Evolutionary conservation across 2,797 vertebrate species (phyloP), one percentile per base, ranked within the genome.

Genomic region (Pseudochromis fuscus): DNA sequence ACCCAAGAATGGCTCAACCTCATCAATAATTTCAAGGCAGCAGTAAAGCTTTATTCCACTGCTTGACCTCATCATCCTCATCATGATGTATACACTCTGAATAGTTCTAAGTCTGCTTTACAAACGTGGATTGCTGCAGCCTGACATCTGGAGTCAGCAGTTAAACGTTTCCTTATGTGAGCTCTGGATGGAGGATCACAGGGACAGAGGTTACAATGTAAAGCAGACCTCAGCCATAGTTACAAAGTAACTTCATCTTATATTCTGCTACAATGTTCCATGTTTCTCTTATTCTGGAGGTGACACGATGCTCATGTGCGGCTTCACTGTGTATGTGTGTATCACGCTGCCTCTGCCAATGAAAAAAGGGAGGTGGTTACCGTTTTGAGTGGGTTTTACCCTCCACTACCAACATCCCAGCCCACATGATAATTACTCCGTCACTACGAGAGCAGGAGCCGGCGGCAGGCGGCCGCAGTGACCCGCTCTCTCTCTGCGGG

Each of bases 11-110:
- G 68, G 49, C 57, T 65, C 45, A 8, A n/a, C 19, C 52, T 90
- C 84, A 92, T 92, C 46, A 90, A 93, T 93, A 66, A 93, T 92
- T 92, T 77, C 71, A 66, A 65, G 58, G 77, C 65, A 84, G 79
- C 59, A 81, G 63, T 64, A 62, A 71, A 60, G 48, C 53, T 80
- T 77, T 55, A 31, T 48, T 44, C 52, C 37, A 62, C 59, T 18
- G 62, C 27, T 40, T 55, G 60, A 45, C 31, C 67, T 53, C 21
- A 35, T 38, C 52, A 62, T 38, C 52, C 50, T 38, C 62, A 44
- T n/a, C 31, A 7, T 7, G 1, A 3, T 4, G 10, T 46, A 3
- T 24, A 4, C 27, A 1, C 12, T 25, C 6, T 6, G 38, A 40
- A 13, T 5, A 18, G 38, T n/a, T 5, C 18, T 40, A 4, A 4